These are phyloP conservation scores for Parotia lawesii DNA, from an alignment of 2,113 vertebrate species.

Conservation along the genomic window DNA sequence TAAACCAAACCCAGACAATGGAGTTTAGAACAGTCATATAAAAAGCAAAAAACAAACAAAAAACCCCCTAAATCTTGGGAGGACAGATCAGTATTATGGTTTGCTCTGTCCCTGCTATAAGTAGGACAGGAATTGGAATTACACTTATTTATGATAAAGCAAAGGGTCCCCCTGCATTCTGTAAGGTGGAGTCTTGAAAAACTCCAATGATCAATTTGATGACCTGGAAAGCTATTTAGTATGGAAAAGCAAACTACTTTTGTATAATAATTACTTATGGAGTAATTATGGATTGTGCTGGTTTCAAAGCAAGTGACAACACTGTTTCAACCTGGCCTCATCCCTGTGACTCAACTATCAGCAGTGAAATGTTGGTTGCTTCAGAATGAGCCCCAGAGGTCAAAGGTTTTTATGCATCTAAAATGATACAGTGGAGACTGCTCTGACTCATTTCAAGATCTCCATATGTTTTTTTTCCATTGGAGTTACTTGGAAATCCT, in stretches of 20 bases:
- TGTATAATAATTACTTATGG: background rate
- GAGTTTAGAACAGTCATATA: background rate
- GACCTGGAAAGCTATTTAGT: background rate
- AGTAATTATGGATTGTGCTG: background rate
- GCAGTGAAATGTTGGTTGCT: background rate
- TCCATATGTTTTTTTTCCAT: accelerated
- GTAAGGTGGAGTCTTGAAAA: background rate
- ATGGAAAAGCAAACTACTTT: background rate
- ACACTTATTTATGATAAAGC: background rate
- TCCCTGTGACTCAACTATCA: background rate
- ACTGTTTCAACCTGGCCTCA: background rate
- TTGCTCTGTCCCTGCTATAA: background rate
- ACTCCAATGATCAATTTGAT: background rate
- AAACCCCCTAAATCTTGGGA: background rate
- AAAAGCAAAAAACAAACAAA: background rate
- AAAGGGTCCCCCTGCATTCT: background rate
- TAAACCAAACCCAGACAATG: background rate
- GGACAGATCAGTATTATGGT: background rate
- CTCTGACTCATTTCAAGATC: background rate
- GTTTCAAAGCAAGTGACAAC: background rate
- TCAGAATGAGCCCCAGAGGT: background rate
- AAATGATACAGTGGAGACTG: background rate
- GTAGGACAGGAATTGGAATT: background rate
- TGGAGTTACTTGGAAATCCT: background rate
- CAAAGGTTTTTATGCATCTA: background rate